Evolutionary conservation across 1,140 invertebrate species (phyloP), one percentile per base, ranked within the genome.

Genomic region (Helicoverpa armigera): DNA sequence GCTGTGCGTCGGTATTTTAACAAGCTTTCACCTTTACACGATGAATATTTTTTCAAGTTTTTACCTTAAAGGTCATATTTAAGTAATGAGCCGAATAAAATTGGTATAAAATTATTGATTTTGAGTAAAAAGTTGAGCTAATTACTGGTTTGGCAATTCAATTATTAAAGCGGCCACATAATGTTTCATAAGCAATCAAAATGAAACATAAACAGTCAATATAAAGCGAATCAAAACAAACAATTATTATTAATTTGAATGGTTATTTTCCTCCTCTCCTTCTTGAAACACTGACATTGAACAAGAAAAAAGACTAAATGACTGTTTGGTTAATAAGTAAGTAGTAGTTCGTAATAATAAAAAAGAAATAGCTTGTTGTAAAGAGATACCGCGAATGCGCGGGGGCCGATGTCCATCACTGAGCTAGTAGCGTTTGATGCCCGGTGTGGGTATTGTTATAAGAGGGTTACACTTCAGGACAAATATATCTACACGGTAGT

Each of bases 21-120:
- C 43, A 77, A 80, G 70, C 74, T 81, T 82, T 82, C 78, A 81
- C 82, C 67, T 70, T 73, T 73, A 73, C 72, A 58, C 13, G 35
- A 29, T 60, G 29, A 63, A 67, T 16, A 50, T 77, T 77, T 63
- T 73, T 29, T 14, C 58, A 31, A 48, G 50, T 50, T 50, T 50
- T 75, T 63, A n/a, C 12, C 12, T 23, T 75, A 61, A 75, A 75
- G 73, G 58, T 75, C 58, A 61, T 75, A 54, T 50, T 48, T 51
- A 70, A 70, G 35, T 75, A 61, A 61, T 51, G 56, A 50, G 58
- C n/a, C 50, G 56, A 48, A 43, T 56, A 56, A 58, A 72, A 72
- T 72, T 54, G 69, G 7, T 4, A 72, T 23, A 54, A 50, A 69
- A 50, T 72, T 72, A 69, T 69, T 51, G 67, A 29, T 69, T 69